A percentile compares a stretch with the other conserved stretches of the same genome.
phyloP scores from a whole-genome alignment of 2,888 invertebrate genomes.

The Phania funesta region DNA sequence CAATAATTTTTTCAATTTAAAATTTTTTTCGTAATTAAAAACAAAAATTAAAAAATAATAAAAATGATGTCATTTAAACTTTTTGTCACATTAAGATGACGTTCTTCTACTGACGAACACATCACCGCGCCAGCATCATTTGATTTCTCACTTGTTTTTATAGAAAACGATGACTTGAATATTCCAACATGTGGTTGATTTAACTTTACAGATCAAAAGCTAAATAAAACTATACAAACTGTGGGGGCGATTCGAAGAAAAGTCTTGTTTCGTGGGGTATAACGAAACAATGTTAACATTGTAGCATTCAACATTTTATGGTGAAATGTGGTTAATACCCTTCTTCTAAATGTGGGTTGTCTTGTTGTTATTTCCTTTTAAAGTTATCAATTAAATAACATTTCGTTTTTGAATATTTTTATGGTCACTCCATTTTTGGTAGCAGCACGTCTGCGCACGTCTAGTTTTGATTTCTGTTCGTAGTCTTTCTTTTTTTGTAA shows the following conservation, averaged over 20 bases:
- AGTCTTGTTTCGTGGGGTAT: neutral
- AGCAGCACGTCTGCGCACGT: conserved; percentile 13
- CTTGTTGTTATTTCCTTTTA: conserved; percentile 32
- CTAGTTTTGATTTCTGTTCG: neutral
- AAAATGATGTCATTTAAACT: conserved; percentile 56
- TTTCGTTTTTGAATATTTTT: conserved; percentile 47
- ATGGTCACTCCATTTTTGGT: conserved; percentile 44
- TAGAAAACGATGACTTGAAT: neutral
- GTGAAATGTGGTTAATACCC: neutral
- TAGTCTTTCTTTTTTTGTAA: neutral
- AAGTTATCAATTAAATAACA: conserved; percentile 58
- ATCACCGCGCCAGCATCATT: conserved; percentile 36
- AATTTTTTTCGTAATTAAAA: neutral
- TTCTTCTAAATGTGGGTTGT: neutral
- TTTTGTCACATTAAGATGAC: conserved; percentile 44
- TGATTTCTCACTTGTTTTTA: neutral
- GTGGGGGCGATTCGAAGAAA: conserved; percentile 28
- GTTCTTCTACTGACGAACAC: conserved; percentile 21
- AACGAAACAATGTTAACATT: neutral
- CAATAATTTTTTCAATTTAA: conserved; percentile 2
- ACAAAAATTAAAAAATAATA: neutral
- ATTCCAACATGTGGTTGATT: conserved; percentile 48
- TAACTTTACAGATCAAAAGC: conserved; percentile 18
- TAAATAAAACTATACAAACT: neutral
- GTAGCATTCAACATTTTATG: neutral